Percentiles rank a stretch among this genome's conserved stretches.
phyloP scores from a whole-genome alignment of 64 coral and sea anemone species.

The Montipora sp. region DNA sequence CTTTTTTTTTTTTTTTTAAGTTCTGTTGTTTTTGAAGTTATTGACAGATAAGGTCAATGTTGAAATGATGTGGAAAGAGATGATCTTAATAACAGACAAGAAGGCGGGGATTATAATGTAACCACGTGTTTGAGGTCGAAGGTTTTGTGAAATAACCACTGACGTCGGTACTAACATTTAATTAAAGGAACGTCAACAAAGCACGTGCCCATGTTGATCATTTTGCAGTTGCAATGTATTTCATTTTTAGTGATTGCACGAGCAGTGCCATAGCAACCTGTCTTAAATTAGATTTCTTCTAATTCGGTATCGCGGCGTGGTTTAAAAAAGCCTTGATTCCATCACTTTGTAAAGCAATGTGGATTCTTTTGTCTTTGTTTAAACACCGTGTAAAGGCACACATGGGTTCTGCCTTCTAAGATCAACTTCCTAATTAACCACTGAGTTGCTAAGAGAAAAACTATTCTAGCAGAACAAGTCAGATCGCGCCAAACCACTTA shows the following conservation, averaged over 20 bases:
- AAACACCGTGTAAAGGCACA: slow-evolving; percentile 49
- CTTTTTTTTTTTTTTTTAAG: no score
- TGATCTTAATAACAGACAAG: no score
- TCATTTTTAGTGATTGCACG: slow-evolving; percentile 51
- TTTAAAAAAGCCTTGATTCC: slow-evolving; percentile 24
- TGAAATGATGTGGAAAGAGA: no score
- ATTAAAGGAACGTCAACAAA: background rate
- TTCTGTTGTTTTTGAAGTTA: no score
- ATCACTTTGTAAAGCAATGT: slow-evolving; percentile 13
- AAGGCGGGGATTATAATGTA: no score
- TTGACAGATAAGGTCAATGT: no score
- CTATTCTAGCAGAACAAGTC: background rate
- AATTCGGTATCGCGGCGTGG: slow-evolving; percentile 2
- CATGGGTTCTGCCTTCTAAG: background rate
- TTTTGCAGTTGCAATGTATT: slow-evolving; percentile 19
- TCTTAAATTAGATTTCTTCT: slow-evolving; percentile 40
- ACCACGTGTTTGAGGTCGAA: no score
- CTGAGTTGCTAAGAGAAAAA: slow-evolving; percentile 28
- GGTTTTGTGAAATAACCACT: no score
- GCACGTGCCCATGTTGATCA: background rate
- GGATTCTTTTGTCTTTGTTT: slow-evolving; percentile 23
- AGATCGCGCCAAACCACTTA: slow-evolving; percentile 12
- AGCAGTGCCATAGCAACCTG: slow-evolving; percentile 27
- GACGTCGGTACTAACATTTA: background rate
- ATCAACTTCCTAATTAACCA: background rate